Percentiles rank a stretch among this genome's conserved stretches.
These are phyloP conservation scores for Melanotaenia maccullochi DNA, from an alignment of 2,797 vertebrate species.

Conservation along the genomic window DNA sequence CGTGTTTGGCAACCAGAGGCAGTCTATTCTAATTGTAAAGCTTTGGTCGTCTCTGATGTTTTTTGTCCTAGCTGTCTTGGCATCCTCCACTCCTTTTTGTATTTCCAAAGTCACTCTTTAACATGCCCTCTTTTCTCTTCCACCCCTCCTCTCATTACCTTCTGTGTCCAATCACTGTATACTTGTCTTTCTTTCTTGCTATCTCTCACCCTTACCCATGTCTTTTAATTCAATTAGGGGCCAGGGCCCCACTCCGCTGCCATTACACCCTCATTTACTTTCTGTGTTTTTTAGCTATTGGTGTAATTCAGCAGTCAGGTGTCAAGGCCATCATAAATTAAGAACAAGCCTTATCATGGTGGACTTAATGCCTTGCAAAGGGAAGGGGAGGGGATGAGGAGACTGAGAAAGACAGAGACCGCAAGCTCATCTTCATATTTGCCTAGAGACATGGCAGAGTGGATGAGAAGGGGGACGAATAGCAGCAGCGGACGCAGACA, in stretches of 20 bases:
- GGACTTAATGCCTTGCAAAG: slow-evolving; percentile 81
- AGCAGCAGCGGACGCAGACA: slow-evolving; percentile 73
- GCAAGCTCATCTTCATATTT: slow-evolving; percentile 81
- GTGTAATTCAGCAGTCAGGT: slow-evolving; percentile 87
- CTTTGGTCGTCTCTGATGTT: slow-evolving; percentile 65
- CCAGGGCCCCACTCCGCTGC: slow-evolving; percentile 89
- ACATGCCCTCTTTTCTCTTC: slow-evolving; percentile 41
- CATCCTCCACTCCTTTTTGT: slow-evolving; percentile 51
- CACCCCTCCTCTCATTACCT: slow-evolving; percentile 37
- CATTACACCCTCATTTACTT: slow-evolving; percentile 93
- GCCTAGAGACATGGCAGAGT: slow-evolving; percentile 79
- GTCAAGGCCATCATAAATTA: slow-evolving; percentile 85
- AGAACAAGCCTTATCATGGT: slow-evolving; percentile 75
- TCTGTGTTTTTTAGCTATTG: slow-evolving; percentile 86
- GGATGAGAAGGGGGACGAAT: slow-evolving; percentile 77
- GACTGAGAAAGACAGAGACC: slow-evolving; percentile 63
- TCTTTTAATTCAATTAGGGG: slow-evolving; percentile 99
- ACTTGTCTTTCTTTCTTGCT: slow-evolving; percentile 42
- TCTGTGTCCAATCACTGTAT: slow-evolving; percentile 55
- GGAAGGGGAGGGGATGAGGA: slow-evolving; percentile 61
- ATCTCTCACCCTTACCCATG: slow-evolving; percentile 62
- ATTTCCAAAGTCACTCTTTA: slow-evolving; percentile 67
- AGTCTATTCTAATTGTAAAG: slow-evolving; percentile 69
- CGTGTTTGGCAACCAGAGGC: slow-evolving; percentile 62
- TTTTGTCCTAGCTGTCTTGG: slow-evolving; percentile 67